A percentile compares a stretch with the other conserved stretches of the same genome.
phyloP scores from a whole-genome alignment of 1,140 invertebrate genomes.

The Leucophenga varia region DNA sequence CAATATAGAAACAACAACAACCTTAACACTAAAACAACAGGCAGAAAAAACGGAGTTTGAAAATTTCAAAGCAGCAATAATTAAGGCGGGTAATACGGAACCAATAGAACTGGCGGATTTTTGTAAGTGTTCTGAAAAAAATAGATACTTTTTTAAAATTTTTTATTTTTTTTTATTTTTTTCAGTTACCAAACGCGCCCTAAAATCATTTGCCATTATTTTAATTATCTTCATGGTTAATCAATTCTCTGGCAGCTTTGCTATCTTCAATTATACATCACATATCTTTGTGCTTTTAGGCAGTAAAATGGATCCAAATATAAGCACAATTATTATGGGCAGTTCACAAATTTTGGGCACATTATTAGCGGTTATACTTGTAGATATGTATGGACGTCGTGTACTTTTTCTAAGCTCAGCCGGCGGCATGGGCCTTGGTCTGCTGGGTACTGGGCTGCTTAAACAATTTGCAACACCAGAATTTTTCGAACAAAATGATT shows the following conservation, averaged over 20 bases:
- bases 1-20: constrained; percentile 21
- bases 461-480: constrained; percentile 14
- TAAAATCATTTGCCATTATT: constrained; percentile 35
- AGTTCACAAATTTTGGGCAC: constrained; percentile 36
- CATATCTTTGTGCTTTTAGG: constrained; percentile 68
- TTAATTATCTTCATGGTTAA: constrained; percentile 34
- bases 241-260: constrained; percentile 57
- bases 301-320: constrained; percentile 60
- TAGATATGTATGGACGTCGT: constrained; percentile 37
- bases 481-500: constrained; percentile 24
- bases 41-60: constrained; percentile 37
- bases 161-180: background rate
- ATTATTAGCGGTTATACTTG: constrained; percentile 21
- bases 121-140: constrained; percentile 19
- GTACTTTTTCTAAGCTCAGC: constrained; percentile 32
- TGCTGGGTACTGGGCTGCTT: constrained; percentile 26
- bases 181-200: constrained; percentile 28
- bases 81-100: constrained; percentile 30
- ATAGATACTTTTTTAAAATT: background rate
- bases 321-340: constrained; percentile 74
- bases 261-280: constrained; percentile 60
- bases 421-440: constrained; percentile 29
- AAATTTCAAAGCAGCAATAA: constrained; percentile 32
- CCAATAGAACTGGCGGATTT: background rate
- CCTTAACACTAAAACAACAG: too few species aligned